A percentile compares a stretch with the other conserved stretches of the same genome.
Conservation (phyloP, 2,113 vertebrate species). For the Laterallus jamaicensis region DNA sequence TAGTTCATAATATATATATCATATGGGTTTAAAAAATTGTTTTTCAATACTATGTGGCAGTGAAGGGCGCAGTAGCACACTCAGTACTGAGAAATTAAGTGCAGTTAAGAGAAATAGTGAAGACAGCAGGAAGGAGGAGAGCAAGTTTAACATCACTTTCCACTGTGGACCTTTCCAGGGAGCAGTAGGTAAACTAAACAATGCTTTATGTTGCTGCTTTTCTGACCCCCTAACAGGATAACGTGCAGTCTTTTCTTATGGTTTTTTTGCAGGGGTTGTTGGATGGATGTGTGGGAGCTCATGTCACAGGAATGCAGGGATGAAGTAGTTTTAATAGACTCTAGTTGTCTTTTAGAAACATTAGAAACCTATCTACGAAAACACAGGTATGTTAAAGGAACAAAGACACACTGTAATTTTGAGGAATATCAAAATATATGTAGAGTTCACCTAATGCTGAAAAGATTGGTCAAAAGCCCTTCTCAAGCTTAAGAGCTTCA, state of each 20-base stretch:
- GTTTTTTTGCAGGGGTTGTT: constrained; percentile 84
- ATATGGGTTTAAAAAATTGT: background rate
- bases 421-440: rapidly evolving
- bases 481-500: background rate
- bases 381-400: constrained; percentile 82
- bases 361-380: constrained; percentile 95
- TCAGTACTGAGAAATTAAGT: constrained; percentile 78
- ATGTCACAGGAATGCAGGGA: constrained; percentile 98
- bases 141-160: constrained; percentile 81
- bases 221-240: background rate
- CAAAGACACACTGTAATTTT: rapidly evolving
- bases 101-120: constrained; percentile 79
- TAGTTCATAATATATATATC: background rate
- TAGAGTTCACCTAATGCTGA: background rate
- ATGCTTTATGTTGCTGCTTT: background rate
- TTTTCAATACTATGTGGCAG: constrained; percentile 69
- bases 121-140: constrained; percentile 76
- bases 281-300: constrained; percentile 98
- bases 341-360: constrained; percentile 91
- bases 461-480: background rate
- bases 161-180: constrained; percentile 77
- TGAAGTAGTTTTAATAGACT: constrained; percentile 96
- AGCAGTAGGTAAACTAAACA: constrained; percentile 69
- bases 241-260: background rate
- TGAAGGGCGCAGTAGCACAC: constrained; percentile 77